Percentiles rank a stretch among this genome's conserved stretches.
These are phyloP conservation scores for Leptinotarsa undecemlineata DNA, from an alignment of 1,140 invertebrate genomes.

Conservation along the genomic window DNA sequence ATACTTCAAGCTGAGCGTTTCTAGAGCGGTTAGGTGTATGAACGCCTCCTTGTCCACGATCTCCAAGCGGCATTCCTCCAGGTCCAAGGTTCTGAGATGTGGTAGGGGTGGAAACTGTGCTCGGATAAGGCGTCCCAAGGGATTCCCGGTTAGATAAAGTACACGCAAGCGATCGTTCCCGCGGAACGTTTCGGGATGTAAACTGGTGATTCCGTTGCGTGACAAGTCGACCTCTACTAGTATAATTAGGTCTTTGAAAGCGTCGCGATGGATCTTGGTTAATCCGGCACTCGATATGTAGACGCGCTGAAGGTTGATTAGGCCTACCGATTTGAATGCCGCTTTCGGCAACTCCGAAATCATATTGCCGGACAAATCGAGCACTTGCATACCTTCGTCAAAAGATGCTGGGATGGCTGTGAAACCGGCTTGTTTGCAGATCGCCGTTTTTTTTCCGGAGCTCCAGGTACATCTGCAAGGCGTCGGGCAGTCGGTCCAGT, in stretches of 20 bases:
- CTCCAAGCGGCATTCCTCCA: conserved; percentile 76
- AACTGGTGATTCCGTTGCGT: conserved; percentile 68
- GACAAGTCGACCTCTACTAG: conserved; percentile 84
- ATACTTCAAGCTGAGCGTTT: conserved; percentile 70
- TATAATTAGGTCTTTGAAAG: conserved; percentile 84
- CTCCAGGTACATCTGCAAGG: conserved; percentile 88
- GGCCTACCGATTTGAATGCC: conserved; percentile 75
- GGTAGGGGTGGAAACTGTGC: conserved; percentile 74
- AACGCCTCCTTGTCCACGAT: conserved; percentile 74
- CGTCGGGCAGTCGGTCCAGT: conserved; percentile 81
- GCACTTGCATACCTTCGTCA: conserved; percentile 82
- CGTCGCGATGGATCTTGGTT: conserved; percentile 74
- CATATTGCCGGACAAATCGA: conserved; percentile 80
- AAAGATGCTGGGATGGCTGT: conserved; percentile 73
- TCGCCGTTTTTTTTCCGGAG: conserved; percentile 83
- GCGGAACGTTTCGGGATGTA: conserved; percentile 73
- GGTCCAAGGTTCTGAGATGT: conserved; percentile 71
- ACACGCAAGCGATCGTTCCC: conserved; percentile 75
- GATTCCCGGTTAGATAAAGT: conserved; percentile 72
- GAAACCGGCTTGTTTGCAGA: conserved; percentile 76
- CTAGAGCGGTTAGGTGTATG: conserved; percentile 66
- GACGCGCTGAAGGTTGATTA: conserved; percentile 83
- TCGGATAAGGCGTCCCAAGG: conserved; percentile 63
- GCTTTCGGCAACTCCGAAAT: conserved; percentile 76
- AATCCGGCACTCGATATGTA: conserved; percentile 76